Percentiles rank a stretch among this genome's conserved stretches.
These are phyloP conservation scores for Trypoxylus dichotomus DNA, from an alignment of 1,140 invertebrate species.

Conservation along the genomic window DNA sequence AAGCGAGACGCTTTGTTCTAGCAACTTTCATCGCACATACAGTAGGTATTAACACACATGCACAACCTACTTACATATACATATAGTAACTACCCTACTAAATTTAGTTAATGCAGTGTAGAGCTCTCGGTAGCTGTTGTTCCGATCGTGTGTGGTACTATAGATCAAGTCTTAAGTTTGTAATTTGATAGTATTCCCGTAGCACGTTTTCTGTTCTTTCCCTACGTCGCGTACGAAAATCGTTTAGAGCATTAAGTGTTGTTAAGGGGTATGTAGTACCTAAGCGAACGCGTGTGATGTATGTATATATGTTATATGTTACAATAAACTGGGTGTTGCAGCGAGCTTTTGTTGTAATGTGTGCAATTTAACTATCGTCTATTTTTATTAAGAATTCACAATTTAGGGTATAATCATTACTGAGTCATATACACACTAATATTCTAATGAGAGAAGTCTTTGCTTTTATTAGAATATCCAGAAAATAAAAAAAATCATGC, in stretches of 20 bases:
- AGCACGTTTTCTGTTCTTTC: neutral
- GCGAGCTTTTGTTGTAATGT: neutral
- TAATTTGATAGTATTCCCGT: neutral
- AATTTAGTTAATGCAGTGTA: conserved; percentile 5
- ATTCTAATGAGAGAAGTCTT: too few relatives aligned
- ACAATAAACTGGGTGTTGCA: neutral
- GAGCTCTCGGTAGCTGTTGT: neutral
- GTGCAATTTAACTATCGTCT: neutral
- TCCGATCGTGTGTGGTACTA: neutral
- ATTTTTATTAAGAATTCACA: too few relatives aligned
- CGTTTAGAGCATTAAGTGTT: neutral
- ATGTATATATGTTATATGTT: neutral
- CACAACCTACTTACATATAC: neutral
- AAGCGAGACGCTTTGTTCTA: neutral
- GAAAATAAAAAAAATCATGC: too few relatives aligned
- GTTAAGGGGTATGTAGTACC: neutral
- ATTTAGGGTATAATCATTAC: too few relatives aligned
- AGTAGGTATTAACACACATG: neutral
- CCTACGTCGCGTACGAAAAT: neutral
- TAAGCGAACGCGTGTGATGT: neutral
- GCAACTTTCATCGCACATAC: neutral
- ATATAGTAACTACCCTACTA: neutral
- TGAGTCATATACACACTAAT: too few relatives aligned
- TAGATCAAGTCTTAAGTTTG: conserved; percentile 1
- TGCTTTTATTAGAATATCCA: too few relatives aligned